Percentiles rank a stretch among this genome's conserved stretches.
Evolutionary conservation across 2,113 vertebrate species (phyloP).

Genomic region (Limnothrissa miodon): DNA sequence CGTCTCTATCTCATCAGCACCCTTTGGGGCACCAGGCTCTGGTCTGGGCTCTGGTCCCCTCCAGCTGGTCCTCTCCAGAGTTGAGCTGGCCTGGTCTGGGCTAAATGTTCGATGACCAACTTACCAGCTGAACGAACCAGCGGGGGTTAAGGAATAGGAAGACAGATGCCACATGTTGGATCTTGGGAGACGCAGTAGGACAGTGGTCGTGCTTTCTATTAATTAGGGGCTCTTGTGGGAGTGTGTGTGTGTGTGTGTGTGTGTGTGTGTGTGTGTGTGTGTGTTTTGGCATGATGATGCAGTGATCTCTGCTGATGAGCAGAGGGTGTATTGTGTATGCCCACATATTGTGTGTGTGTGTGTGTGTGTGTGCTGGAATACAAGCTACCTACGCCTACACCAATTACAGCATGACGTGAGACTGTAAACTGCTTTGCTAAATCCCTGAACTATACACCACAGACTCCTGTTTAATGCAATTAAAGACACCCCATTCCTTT

Average conservation of each 20-base stretch:
- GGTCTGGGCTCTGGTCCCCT: no score
- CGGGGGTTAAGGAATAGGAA: neutral
- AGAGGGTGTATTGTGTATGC: no score
- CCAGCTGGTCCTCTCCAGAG: neutral
- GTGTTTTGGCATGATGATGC: neutral
- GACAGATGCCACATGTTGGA: neutral
- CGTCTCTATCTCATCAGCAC: constrained; percentile 41
- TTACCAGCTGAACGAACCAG: neutral
- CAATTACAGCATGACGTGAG: constrained; percentile 34
- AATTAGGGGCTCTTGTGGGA: neutral
- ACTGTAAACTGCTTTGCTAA: constrained; percentile 39
- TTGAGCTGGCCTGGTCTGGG: neutral
- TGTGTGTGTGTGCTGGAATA: neutral
- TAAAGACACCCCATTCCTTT: constrained; percentile 44
- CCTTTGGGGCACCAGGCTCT: neutral
- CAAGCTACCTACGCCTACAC: neutral
- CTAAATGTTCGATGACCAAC: neutral
- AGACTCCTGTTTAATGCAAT: constrained; percentile 39
- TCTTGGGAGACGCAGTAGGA: neutral
- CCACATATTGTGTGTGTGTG: neutral
- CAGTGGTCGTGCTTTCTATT: neutral
- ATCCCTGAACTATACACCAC: constrained; percentile 21
- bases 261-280: constrained; percentile 16
- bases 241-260: constrained; percentile 1
- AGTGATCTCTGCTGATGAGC: no score